A percentile compares a stretch with the other conserved stretches of the same genome.
phyloP scores from a whole-genome alignment of 1,140 invertebrate genomes.

The Caenorhabditis tropicalis region DNA sequence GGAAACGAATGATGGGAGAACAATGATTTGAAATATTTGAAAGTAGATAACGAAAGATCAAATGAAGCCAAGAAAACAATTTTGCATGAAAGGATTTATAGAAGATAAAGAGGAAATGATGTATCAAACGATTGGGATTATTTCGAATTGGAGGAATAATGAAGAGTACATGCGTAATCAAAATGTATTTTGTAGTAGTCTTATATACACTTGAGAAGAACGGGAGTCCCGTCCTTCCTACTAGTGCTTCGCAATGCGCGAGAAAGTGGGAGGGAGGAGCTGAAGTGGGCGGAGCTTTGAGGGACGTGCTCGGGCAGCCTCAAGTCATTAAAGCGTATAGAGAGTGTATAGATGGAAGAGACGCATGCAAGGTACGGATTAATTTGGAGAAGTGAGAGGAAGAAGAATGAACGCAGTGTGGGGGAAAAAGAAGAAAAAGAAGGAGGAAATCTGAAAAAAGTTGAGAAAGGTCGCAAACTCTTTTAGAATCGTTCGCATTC shows the following conservation, averaged over 20 bases:
- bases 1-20: not conserved
- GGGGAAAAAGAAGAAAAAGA: not conserved
- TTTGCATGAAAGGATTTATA: conserved; percentile 19
- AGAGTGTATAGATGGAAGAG: not conserved
- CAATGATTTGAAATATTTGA: too few species aligned
- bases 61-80: not conserved
- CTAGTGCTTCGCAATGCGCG: conserved; percentile 42
- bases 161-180: not conserved
- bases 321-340: conserved; percentile 30
- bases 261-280: conserved; percentile 30
- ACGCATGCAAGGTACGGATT: conserved; percentile 34
- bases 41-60: not conserved
- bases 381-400: conserved; percentile 29
- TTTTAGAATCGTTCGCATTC: not conserved
- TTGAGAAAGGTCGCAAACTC: not conserved
- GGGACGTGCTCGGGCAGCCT: conserved; percentile 13
- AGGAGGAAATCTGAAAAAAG: conserved; percentile 6
- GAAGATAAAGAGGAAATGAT: not conserved
- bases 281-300: conserved; percentile 1
- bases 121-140: not conserved
- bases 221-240: conserved; percentile 24
- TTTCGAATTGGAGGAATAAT: not conserved
- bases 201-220: conserved; percentile 18
- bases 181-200: too few species aligned
- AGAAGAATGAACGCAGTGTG: not conserved